phyloP scores from a whole-genome alignment of 2,797 vertebrate genomes.

The Acridotheres tristis region DNA sequence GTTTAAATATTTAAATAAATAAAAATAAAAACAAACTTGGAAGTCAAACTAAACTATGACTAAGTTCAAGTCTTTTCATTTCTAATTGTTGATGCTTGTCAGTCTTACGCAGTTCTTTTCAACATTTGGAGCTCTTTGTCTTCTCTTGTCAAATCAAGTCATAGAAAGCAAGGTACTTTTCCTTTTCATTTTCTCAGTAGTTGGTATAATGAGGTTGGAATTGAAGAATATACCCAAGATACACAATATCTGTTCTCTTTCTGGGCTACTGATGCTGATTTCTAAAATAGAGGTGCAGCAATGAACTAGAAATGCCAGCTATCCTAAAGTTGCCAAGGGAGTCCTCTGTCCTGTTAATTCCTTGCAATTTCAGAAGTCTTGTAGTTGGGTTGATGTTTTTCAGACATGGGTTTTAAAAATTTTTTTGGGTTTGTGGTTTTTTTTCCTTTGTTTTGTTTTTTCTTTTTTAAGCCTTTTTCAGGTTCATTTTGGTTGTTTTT shows the following conservation, averaged over 20 bases:
- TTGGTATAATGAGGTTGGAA: neutral
- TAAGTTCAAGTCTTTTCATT: neutral
- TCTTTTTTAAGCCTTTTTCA: neutral
- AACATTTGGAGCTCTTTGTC: neutral
- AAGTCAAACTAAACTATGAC: neutral
- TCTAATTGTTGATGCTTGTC: neutral
- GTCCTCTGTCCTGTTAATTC: neutral
- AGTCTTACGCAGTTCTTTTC: neutral
- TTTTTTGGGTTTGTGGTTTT: neutral
- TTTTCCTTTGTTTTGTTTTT: neutral
- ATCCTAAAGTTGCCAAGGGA: neutral
- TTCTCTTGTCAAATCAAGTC: neutral
- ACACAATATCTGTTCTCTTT: neutral
- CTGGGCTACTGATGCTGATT: neutral
- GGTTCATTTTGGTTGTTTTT: neutral
- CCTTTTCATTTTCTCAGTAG: neutral
- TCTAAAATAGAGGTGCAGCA: neutral
- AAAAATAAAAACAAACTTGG: neutral
- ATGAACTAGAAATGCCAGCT: neutral
- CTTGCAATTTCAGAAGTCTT: neutral
- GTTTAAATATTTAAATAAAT: neutral
- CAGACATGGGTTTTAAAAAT: neutral
- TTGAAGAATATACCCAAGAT: neutral
- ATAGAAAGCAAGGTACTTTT: neutral
- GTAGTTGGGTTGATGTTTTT: neutral